Base-by-base conservation (phyloP, 2,888 invertebrate species). In the Aethes cnicana region DNA sequence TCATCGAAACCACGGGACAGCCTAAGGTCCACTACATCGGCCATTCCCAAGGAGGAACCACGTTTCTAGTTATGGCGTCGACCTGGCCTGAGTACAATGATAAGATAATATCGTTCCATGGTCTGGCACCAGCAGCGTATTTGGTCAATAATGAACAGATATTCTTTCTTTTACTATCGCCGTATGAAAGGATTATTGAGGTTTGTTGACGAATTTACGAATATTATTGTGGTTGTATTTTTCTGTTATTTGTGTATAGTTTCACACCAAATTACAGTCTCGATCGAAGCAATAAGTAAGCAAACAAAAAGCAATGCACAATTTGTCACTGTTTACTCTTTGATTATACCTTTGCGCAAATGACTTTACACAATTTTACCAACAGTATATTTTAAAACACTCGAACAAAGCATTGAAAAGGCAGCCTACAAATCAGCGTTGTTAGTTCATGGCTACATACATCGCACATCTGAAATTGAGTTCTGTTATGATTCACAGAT, bases 1-100 rank as follows among this genome's bases (percentile, higher is more conserved):
- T 92, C 5, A 47, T 88, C 5, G 39, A 61, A 2, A 43, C 56
- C 2, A 92, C 92, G 0, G 78, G 83, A 0, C 77, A 87, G 33
- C 47, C 79, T 3, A 77, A 90, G 36, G 44, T 94, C 0, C 84
- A 85, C 56, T 93, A 92, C 69, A 68, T 92, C 3, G 94, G 93
- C 0, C 93, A 93, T 67, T 93, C 92, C 6, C 79, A 84, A 77
- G 93, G 92, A 12, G 81, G 86, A 0, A 89, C 53, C 6, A 28
- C 53, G 2, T 57, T 57, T 17, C 39, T 55, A 5, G 55, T 49
- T 1, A 32, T 49, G 43, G 20, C 46, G 3, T 47, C 55, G 2
- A n/a, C 39, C n/a, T 39, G 47, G 9, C 55, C 57, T 6, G 52
- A 55, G n/a, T 57, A 57, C 25, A 59, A 59, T 39, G 48, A 57